phyloP scores from a whole-genome alignment of 2,113 vertebrate species.

The Lampris incognitus region DNA sequence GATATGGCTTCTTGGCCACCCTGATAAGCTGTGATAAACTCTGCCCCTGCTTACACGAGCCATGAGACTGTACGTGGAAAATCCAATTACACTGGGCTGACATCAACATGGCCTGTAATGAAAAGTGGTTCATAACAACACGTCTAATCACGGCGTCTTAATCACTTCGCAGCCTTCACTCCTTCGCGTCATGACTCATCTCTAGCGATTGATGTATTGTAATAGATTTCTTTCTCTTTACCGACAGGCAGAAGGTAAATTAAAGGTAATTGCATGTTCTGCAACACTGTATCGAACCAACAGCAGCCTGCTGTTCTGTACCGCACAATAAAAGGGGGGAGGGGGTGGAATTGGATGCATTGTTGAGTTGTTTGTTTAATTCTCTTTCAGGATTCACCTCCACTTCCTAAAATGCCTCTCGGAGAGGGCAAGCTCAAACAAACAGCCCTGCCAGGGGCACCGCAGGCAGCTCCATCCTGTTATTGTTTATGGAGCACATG shows the following conservation, averaged over 20 bases:
- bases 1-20: slow-evolving; percentile 9
- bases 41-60: slow-evolving; percentile 15
- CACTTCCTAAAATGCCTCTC: slow-evolving; percentile 37
- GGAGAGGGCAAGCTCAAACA: slow-evolving; percentile 20
- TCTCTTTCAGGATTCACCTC: slow-evolving; percentile 24
- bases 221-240: not conserved
- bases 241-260: slow-evolving; percentile 7
- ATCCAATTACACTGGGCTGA: slow-evolving; percentile 14
- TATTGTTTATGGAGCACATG: slow-evolving; percentile 55
- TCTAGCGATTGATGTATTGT: not conserved
- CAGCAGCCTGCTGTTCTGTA: not conserved
- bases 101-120: slow-evolving; percentile 3
- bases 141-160: not conserved
- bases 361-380: slow-evolving; percentile 47
- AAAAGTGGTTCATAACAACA: slow-evolving; percentile 22
- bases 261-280: not conserved
- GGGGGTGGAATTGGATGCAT: slow-evolving; percentile 1
- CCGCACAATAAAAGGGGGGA: not conserved
- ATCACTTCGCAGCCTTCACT: not conserved
- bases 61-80: slow-evolving; percentile 15
- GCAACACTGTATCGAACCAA: not conserved
- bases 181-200: slow-evolving; percentile 10
- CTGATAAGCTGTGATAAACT: slow-evolving; percentile 24
- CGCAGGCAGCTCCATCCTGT: slow-evolving; percentile 55
- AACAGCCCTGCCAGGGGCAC: slow-evolving; percentile 26